Evolutionary conservation across 2,888 invertebrate genomes (phyloP).

Genomic region (Cheilosia grossa): DNA sequence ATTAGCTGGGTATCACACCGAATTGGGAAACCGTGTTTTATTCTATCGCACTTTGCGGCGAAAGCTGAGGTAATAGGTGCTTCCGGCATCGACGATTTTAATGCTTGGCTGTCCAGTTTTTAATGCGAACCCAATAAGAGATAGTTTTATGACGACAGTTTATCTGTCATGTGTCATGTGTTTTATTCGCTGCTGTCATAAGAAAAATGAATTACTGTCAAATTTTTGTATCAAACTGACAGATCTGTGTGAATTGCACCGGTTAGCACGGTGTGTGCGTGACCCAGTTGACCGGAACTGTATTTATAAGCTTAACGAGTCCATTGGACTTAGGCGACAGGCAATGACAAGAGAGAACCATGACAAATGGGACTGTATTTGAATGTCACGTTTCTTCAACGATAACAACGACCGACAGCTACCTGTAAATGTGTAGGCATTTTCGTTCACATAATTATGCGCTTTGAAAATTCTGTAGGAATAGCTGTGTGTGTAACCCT

Average conservation of each 20-base stretch:
- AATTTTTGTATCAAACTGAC: conserved; percentile 33
- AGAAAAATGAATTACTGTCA: conserved; percentile 35
- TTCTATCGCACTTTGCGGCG: neutral
- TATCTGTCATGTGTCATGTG: conserved; percentile 20
- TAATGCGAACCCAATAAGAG: conserved; percentile 13
- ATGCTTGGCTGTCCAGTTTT: neutral
- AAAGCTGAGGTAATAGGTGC: neutral
- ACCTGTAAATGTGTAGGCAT: conserved; percentile 23
- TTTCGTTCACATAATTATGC: conserved; percentile 42
- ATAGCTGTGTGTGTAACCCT: conserved; percentile 22
- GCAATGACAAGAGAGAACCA: neutral
- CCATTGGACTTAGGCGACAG: conserved; percentile 29
- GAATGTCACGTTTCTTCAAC: conserved; percentile 36
- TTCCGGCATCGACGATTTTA: neutral
- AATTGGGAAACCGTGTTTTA: conserved; percentile 26
- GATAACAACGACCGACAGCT: conserved; percentile 13
- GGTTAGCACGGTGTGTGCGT: conserved; percentile 1
- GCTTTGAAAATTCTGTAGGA: conserved; percentile 32
- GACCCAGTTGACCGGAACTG: conserved; percentile 55
- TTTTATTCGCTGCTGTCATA: conserved; percentile 22
- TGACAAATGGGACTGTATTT: conserved; percentile 32
- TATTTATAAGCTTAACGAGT: conserved; percentile 18
- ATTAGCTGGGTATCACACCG: conserved; percentile 19
- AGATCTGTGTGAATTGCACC: conserved; percentile 47
- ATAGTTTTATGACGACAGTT: neutral